A percentile compares a stretch with the other conserved stretches of the same genome.
These are phyloP conservation scores for Toxonevra muliebris DNA, from an alignment of 2,888 invertebrate genomes.

Conservation along the genomic window DNA sequence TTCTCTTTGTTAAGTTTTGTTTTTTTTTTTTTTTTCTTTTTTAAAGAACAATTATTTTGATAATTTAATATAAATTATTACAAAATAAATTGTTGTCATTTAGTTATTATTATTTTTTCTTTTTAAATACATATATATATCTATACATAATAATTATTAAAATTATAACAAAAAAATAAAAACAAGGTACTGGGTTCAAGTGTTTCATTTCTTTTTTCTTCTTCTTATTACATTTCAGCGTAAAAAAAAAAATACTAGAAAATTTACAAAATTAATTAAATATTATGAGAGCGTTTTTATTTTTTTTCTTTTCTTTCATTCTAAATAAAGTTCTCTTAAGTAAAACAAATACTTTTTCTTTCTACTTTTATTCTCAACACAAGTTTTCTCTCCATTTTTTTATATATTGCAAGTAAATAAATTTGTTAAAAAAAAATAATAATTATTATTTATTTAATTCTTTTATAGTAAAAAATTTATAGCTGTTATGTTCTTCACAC, in stretches of 20 bases:
- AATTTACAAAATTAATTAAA: background rate
- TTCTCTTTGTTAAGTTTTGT: background rate
- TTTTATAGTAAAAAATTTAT: too few relatives aligned
- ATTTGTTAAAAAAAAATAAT: too few relatives aligned
- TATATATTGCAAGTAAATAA: too few relatives aligned
- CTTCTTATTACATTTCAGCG: slow-evolving; percentile 36
- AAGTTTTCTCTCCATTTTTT: too few relatives aligned
- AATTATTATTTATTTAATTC: too few relatives aligned
- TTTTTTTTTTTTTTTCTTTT: background rate
- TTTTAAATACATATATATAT: background rate
- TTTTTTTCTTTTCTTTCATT: background rate
- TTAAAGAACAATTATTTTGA: background rate
- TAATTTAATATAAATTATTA: slow-evolving; percentile 23
- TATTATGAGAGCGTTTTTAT: background rate
- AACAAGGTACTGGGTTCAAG: slow-evolving; percentile 64
- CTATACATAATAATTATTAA: too few relatives aligned
- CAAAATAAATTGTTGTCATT: background rate
- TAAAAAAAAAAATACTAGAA: slow-evolving; percentile 27
- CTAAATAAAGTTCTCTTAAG: too few relatives aligned
- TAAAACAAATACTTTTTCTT: too few relatives aligned
- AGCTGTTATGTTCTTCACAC: too few relatives aligned
- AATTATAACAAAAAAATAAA: slow-evolving; percentile 41
- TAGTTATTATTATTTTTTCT: slow-evolving; percentile 12
- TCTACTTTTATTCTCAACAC: too few relatives aligned
- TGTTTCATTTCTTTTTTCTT: slow-evolving; percentile 48